Conservation (phyloP, 2,888 invertebrate genomes). For the Emmelina monodactyla region DNA sequence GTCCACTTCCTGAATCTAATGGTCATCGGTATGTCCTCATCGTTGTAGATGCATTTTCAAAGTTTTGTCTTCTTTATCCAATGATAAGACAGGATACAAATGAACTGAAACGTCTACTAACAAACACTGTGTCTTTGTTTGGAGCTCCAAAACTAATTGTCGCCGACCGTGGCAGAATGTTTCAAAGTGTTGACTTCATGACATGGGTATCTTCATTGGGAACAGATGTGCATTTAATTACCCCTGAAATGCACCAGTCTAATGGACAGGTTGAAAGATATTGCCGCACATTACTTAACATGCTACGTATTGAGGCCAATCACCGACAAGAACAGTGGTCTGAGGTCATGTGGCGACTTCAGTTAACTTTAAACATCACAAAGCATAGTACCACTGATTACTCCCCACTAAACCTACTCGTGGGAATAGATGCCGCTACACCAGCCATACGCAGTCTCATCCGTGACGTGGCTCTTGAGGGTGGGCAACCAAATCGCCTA, state of each 20-base stretch:
- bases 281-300: constrained; percentile 11
- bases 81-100: constrained; percentile 16
- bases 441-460: too few species aligned
- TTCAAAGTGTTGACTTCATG: constrained; percentile 12
- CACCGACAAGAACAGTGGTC: constrained; percentile 1
- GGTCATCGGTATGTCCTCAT: constrained; percentile 13
- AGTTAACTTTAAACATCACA: too few species aligned
- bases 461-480: too few species aligned
- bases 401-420: too few species aligned
- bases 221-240: constrained; percentile 15
- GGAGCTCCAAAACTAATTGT: constrained; percentile 16
- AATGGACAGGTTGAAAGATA: constrained; percentile 15
- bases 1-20: constrained; percentile 14
- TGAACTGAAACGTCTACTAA: constrained; percentile 13
- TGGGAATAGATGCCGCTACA: too few species aligned
- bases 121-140: constrained; percentile 14
- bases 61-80: constrained; percentile 17
- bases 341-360: too few species aligned
- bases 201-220: constrained; percentile 12
- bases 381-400: too few species aligned
- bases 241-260: constrained; percentile 17
- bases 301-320: constrained; percentile 11
- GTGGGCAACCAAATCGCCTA: too few species aligned
- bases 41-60: constrained; percentile 17
- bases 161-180: constrained; percentile 18